Evolutionary conservation across 2,888 invertebrate species (phyloP), one percentile per base, ranked within the genome.

Genomic region (Rhamnusium bicolor): DNA sequence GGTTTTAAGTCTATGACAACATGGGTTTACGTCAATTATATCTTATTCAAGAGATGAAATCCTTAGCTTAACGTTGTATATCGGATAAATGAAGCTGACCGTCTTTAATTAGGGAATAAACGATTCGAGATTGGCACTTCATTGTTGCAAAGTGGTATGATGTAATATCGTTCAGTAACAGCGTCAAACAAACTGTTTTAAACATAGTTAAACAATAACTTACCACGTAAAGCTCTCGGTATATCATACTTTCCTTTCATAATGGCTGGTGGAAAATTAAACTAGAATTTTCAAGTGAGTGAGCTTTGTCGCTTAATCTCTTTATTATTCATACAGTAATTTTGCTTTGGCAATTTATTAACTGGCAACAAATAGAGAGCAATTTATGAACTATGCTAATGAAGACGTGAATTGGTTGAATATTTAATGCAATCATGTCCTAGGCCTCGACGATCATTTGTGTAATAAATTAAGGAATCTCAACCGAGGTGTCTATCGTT

Each of bases 341-440:
- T 56, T 7, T 7, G 29, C 56, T 56, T 56, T 2, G 56, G 29
- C 24, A 27, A 53, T 53, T 53, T 24, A 53, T 53, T 24, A 53
- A 53, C 53, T n/a, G 53, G 53, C 24, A 19, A 21, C 53, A 53
- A 53, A 53, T 53, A 53, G n/a, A 53, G n/a, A 8, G 21, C 53
- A n/a, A 19, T 53, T 53, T 53, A 19, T 53, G n/a, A 27, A 56
- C 56, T 56, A 56, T 58, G 62, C 68, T 49, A 62, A 68, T 61
- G 49, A 27, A 54, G 29, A 54, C 56, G 10, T 63, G 49, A 65
- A 69, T 69, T 54, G 40, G 8, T 24, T 69, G 61, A 69, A 62
- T 54, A 24, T 16, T 62, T 27, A 60, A 47, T 65, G 56, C 56
- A 65, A 47, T 54, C 58, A 19, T 51, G 16, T 27, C 47, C 18